Evolutionary conservation across 2,797 vertebrate genomes (phyloP).

Genomic region (Rhinoraja longicauda): DNA sequence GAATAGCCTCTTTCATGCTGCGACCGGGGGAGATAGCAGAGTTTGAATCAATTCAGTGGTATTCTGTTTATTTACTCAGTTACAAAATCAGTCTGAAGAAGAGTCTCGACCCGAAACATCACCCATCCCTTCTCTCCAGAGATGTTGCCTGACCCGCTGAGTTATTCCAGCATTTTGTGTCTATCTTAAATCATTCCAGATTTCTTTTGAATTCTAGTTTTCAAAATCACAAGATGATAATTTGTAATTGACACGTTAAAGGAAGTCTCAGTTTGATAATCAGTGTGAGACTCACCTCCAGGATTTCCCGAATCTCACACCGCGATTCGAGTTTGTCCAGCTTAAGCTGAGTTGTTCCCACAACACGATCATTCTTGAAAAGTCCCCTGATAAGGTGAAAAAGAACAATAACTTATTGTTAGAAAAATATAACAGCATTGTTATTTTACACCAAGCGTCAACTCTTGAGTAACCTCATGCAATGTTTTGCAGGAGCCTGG

Average conservation of each 20-base stretch:
- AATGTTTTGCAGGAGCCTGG: too few species aligned
- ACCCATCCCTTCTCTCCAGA: too few species aligned
- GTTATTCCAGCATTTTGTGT: too few species aligned
- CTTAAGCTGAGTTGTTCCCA: constrained; percentile 79
- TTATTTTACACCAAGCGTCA: neutral
- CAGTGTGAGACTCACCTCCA: constrained; percentile 61
- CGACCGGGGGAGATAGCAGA: neutral
- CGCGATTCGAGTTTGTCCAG: constrained; percentile 71
- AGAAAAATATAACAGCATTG: constrained; percentile 13
- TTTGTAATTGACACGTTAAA: neutral
- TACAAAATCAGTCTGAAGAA: too few species aligned
- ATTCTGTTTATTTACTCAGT: neutral
- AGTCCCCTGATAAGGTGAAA: constrained; percentile 61
- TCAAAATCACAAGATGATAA: neutral
- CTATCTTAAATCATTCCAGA: too few species aligned
- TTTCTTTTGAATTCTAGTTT: neutral
- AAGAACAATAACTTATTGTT: neutral
- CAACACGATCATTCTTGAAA: constrained; percentile 74
- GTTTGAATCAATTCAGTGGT: neutral
- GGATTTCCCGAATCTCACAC: constrained; percentile 73
- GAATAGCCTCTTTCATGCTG: too few species aligned
- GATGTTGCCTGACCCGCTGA: too few species aligned
- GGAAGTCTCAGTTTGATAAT: neutral
- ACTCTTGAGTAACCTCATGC: neutral
- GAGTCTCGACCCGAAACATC: too few species aligned